phyloP scores from a whole-genome alignment of 2,888 invertebrate species.

The Heliconius ethilla region DNA sequence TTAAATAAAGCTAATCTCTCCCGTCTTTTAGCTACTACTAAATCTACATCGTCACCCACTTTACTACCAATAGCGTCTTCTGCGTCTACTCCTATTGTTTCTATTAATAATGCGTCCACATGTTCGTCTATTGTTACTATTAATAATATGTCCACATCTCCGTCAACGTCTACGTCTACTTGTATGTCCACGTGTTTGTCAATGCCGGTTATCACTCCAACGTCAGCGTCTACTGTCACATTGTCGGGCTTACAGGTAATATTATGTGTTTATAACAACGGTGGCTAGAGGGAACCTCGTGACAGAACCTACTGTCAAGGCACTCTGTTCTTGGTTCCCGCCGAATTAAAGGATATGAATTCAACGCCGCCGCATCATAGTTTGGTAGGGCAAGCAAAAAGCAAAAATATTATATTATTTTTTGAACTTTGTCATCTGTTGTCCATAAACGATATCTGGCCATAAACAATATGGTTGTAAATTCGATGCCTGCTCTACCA shows the following conservation, averaged over 20 bases:
- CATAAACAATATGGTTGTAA: not conserved
- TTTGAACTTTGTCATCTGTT: not conserved
- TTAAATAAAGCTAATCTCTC: constrained; percentile 68
- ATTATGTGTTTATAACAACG: not conserved
- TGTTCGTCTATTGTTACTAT: not conserved
- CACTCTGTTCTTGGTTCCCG: not conserved
- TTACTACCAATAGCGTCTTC: not conserved
- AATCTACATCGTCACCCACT: constrained; percentile 1
- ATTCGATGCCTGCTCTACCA: not conserved
- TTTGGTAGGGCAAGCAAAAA: too few species aligned
- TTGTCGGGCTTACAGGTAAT: constrained; percentile 5
- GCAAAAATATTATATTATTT: too few species aligned
- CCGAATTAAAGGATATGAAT: not conserved
- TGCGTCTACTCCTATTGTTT: not conserved
- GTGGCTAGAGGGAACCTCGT: too few species aligned
- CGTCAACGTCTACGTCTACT: constrained; percentile 2
- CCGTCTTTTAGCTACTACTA: constrained; percentile 56
- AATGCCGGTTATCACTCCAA: not conserved
- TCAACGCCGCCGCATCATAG: too few species aligned
- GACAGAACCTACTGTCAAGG: not conserved
- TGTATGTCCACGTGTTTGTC: not conserved
- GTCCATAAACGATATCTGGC: not conserved
- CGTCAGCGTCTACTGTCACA: not conserved
- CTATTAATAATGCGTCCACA: not conserved
- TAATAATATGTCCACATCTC: not conserved